phyloP scores from a whole-genome alignment of 2,888 invertebrate genomes.

The Platerodrilus igneus region DNA sequence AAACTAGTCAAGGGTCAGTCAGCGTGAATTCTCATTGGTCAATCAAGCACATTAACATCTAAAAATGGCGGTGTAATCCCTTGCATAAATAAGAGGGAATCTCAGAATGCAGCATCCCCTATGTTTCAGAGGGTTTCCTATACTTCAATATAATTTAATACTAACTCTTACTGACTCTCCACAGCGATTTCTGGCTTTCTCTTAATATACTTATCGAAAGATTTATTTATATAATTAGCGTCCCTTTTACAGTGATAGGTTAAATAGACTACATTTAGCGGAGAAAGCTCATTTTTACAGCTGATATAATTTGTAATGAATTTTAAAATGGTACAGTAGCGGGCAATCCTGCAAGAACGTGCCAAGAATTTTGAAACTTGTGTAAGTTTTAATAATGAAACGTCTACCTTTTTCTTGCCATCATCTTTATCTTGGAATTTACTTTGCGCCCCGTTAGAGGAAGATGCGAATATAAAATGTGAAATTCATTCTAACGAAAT shows the following conservation, averaged over 20 bases:
- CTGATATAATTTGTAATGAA: slow-evolving; percentile 49
- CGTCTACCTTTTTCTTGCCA: slow-evolving; percentile 15
- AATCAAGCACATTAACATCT: slow-evolving; percentile 39
- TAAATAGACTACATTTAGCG: slow-evolving; percentile 13
- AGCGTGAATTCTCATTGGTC: slow-evolving; percentile 40
- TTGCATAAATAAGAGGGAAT: no score
- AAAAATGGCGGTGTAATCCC: slow-evolving; percentile 35
- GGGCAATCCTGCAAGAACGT: slow-evolving; percentile 47
- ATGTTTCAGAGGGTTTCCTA: no score
- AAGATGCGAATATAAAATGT: slow-evolving; percentile 24
- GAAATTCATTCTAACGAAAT: slow-evolving; percentile 28
- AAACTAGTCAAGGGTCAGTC: slow-evolving; percentile 33
- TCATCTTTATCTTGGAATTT: slow-evolving; percentile 18
- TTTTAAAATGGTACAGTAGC: slow-evolving; percentile 47
- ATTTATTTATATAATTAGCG: no score
- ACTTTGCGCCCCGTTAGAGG: slow-evolving; percentile 18
- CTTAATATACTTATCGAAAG: no score
- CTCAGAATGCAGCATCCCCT: no score
- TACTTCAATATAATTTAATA: no score
- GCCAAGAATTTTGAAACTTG: slow-evolving; percentile 40
- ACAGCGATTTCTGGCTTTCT: no score
- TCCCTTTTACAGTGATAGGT: background rate
- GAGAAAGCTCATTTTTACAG: slow-evolving; percentile 45
- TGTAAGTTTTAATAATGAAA: slow-evolving; percentile 18
- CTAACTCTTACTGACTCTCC: no score